phyloP scores from a whole-genome alignment of 2,888 invertebrate species.

The Dicyrtoma fusca region DNA sequence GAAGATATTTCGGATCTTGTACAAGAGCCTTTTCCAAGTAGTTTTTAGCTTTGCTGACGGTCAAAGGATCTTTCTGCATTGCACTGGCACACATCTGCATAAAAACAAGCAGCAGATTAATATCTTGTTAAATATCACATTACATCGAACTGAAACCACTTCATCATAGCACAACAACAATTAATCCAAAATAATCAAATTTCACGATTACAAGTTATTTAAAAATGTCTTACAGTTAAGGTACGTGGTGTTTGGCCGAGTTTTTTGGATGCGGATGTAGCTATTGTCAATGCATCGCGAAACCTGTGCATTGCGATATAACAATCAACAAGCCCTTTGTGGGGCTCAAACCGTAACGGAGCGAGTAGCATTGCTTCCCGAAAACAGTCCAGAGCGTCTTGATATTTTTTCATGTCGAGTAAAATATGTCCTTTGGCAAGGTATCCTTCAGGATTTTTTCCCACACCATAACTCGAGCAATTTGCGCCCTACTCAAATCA shows the following conservation, averaged over 20 bases:
- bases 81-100: conserved; percentile 74
- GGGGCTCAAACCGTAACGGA: conserved; percentile 72
- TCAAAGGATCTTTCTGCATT: conserved; percentile 69
- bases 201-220: too few relatives aligned
- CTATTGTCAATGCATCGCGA: conserved; percentile 74
- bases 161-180: too few relatives aligned
- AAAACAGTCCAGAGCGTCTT: conserved; percentile 70
- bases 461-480: conserved; percentile 39
- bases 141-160: too few relatives aligned
- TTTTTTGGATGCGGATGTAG: conserved; percentile 72
- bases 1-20: conserved; percentile 72
- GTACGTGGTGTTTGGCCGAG: conserved; percentile 74
- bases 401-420: conserved; percentile 68
- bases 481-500: conserved; percentile 41
- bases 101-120: conserved; percentile 57
- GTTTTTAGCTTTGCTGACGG: conserved; percentile 68
- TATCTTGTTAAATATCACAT: too few relatives aligned
- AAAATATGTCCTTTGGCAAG: conserved; percentile 73
- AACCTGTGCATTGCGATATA: conserved; percentile 70
- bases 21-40: conserved; percentile 73
- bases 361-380: conserved; percentile 68
- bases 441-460: conserved; percentile 67
- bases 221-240: conserved; percentile 67
- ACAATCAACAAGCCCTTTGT: conserved; percentile 77
- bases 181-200: conserved; percentile 16